Base-by-base conservation (phyloP, 2,797 vertebrate species). In the Odontamblyopus rebecca region DNA sequence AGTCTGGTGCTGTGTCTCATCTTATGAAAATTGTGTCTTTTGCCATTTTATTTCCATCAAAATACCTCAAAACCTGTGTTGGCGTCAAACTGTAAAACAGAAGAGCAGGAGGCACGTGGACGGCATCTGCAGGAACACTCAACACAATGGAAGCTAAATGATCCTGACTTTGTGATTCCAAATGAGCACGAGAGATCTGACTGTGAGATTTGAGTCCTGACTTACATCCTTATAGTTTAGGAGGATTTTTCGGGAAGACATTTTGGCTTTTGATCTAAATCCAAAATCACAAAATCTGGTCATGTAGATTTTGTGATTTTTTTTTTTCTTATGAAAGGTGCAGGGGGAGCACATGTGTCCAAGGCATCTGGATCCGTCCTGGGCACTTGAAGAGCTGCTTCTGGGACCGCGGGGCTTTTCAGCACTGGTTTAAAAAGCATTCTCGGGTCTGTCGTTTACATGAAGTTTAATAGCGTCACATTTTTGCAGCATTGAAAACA, bases 401-500 rank as follows among this genome's bases (percentile, higher is more conserved):
- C 23, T 44, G 6, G 35, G 26, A 8, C 68, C 19, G 54, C 5
- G 54, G 23, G 54, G 27, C 23, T 23, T 26, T 26, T 26, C 11
- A 0, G 54, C 54, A 23, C 54, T 26, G 54, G 53, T 61, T 44
- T 13, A 41, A 67, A 60, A 72, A 73, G 69, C 72, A 44, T 38
- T 35, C 70, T 70, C 19, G 18, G 18, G 73, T 26, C n/a, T 38
- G 63, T 30, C 30, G 72, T 50, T 83, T 69, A 65, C n/a, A 73
- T 80, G 71, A 67, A 61, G 75, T 51, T 82, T 68, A 61, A 71
- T 71, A 74, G 66, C 19, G 3, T 57, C 54, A 57, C 54, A 57
- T 61, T 72, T 83, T 64, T 79, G 77, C 80, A 84, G 86, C 69
- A 27, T 73, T 83, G 76, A 53, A 57, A 84, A 75, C 48, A 73